These are phyloP conservation scores for Acrossocheilus wenchowensis DNA, from an alignment of 2,797 vertebrate genomes.

Conservation along the genomic window DNA sequence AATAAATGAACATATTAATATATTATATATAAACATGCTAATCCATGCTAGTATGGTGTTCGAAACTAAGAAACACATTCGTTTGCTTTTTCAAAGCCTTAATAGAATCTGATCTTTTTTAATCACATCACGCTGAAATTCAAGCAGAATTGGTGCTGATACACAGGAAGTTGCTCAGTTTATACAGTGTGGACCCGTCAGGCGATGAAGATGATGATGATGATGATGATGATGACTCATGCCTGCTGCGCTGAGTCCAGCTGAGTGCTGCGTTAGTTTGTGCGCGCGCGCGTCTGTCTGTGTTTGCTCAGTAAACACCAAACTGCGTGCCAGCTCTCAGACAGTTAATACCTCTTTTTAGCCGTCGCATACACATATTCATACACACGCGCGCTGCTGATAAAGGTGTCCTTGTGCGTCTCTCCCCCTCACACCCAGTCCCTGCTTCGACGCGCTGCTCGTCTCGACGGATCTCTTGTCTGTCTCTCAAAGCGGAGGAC, in stretches of 20 bases:
- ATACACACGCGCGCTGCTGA: not conserved
- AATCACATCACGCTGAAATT: not conserved
- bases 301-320: slow-evolving; percentile 49
- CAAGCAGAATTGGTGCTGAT: not conserved
- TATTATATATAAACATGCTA: not conserved
- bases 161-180: not conserved
- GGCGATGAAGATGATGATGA: slow-evolving; percentile 40
- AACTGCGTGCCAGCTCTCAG: slow-evolving; percentile 29
- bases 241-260: slow-evolving; percentile 38
- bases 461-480: slow-evolving; percentile 31
- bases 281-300: slow-evolving; percentile 31
- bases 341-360: slow-evolving; percentile 32
- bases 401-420: slow-evolving; percentile 40
- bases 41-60: not conserved
- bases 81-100: not conserved
- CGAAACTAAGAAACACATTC: not conserved
- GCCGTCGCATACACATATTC: not conserved
- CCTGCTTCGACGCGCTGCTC: not conserved
- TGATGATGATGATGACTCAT: slow-evolving; percentile 58
- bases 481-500: slow-evolving; percentile 21
- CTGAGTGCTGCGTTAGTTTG: slow-evolving; percentile 28
- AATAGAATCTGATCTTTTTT: not conserved
- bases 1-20: not conserved
- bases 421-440: not conserved
- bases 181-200: not conserved